Base-by-base conservation (phyloP, 2,797 vertebrate species). In the Eurystomus glaucurus region DNA sequence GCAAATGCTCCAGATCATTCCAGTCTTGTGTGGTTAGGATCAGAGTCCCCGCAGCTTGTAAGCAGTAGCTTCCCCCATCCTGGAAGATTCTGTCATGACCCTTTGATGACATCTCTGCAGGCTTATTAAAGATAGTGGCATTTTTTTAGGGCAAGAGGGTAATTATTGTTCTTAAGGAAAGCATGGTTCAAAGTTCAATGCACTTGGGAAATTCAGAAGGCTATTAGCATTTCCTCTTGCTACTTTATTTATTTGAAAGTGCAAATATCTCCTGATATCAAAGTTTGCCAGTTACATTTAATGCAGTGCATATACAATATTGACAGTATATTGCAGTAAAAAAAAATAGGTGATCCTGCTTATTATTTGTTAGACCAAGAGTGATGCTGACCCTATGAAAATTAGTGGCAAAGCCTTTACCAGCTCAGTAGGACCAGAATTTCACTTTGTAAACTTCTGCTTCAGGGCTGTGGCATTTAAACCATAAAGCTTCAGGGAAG, bases 141-240 rank as follows among this genome's bases (percentile, higher is more conserved):
- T 75, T 85, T 95, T 43, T 93, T 78, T 71, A 75, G 87, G 64
- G 29, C 61, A 90, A 85, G 31, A 60, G 18, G 57, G n/a, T 88
- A 87, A 80, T 85, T 91, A 45, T 33, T 70, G 7, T 85, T 77
- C 45, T 64, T 77, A 68, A 72, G 55, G 33, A 85, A 89, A 86
- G 46, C 31, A 5, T 28, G 37, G 13, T 84, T 94, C 90, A 45
- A 88, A 64, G 61, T 81, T 86, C 52, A 31, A 81, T 76, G 93
- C 0, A 0, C 43, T 62, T 74, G 58, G 78, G 70, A 79, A 85
- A 62, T 84, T 62, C 46, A 62, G 66, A 51, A 54, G 51, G 43
- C 48, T 57, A 14, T 18, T 68, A 61, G 19, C 60, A 31, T 90
- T 89, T 79, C 46, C 33, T 84, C 9, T 90, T 41, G 11, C 26